These are phyloP conservation scores for Hiodon tergisus DNA, from an alignment of 2,113 vertebrate genomes.

Conservation along the genomic window DNA sequence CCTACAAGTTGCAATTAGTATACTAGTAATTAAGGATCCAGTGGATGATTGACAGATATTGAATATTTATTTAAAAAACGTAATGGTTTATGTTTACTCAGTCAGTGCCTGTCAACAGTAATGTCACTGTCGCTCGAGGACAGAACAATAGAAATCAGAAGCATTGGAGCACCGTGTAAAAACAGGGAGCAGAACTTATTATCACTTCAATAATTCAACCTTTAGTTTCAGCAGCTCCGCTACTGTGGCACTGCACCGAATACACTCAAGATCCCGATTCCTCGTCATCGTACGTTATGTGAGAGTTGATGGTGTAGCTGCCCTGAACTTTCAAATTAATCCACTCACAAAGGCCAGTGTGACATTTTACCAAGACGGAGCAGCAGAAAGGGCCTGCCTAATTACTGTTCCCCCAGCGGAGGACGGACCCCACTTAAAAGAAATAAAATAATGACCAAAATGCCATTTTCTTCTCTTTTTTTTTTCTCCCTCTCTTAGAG, in stretches of 20 bases:
- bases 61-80: no score
- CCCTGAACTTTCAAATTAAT: conserved; percentile 47
- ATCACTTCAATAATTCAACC: no score
- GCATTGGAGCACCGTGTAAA: not conserved
- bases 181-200: not conserved
- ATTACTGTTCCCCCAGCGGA: conserved; percentile 45
- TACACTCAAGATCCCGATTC: no score
- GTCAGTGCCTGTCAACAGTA: no score
- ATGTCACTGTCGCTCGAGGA: no score
- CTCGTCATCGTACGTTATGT: conserved; percentile 36
- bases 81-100: no score
- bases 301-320: conserved; percentile 37
- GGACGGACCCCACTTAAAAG: conserved; percentile 32
- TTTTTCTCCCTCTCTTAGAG: conserved; percentile 12
- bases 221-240: no score
- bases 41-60: no score
- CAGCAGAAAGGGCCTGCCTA: conserved; percentile 48
- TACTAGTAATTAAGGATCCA: no score
- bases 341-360: conserved; percentile 58
- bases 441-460: conserved; percentile 31
- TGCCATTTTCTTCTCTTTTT: conserved; percentile 32
- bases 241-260: no score
- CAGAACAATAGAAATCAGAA: no score
- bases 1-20: no score
- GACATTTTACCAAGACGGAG: conserved; percentile 61